Evolutionary conservation across 2,888 invertebrate species (phyloP), one percentile per base, ranked within the genome.

Genomic region (Mimumesa dahlbomi): DNA sequence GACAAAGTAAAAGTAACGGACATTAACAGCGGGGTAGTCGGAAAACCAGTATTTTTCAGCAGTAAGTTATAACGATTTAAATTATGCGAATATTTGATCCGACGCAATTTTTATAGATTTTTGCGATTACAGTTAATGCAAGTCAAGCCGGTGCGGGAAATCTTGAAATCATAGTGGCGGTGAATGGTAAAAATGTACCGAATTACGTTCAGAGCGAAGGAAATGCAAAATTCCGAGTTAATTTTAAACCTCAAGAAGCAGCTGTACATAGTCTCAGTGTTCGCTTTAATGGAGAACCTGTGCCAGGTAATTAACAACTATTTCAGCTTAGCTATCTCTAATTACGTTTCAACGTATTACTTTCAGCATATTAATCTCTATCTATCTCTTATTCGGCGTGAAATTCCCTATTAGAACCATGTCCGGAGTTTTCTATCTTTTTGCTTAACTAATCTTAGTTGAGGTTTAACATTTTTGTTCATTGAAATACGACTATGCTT

Each of bases 181-280:
- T 98, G 1, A 97, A 95, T 84, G 97, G 97, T 11, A 94, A 97
- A 85, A 99, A 99, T 90, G 98, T 99, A 13, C 98, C 98, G 7
- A 99, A 99, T 91, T 98, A 97, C 89, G 98, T 99, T 0, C 97
- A 98, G 86, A 96, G 97, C 42, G 98, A 98, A 91, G 98, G 98
- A 38, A 98, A 98, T 89, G 98, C 98, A 0, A 94, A 97, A 82
- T 99, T 99, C 86, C 90, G 94, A 88, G 96, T 96, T 18, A 98
- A 98, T 90, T 99, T 99, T 91, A 98, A 98, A 85, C 98, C 98
- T 0, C 96, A 96, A 29, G 97, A 98, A 90, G 94, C 98, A 0
- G 96, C 97, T 1, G 93, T 95, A 0, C 98, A 99, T 90, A 95
- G 95, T 19, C 91, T 98, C 2, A 97, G 97, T 46, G 98, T 99